phyloP scores from a whole-genome alignment of 2,113 vertebrate genomes.

The Nycticorax nycticorax region DNA sequence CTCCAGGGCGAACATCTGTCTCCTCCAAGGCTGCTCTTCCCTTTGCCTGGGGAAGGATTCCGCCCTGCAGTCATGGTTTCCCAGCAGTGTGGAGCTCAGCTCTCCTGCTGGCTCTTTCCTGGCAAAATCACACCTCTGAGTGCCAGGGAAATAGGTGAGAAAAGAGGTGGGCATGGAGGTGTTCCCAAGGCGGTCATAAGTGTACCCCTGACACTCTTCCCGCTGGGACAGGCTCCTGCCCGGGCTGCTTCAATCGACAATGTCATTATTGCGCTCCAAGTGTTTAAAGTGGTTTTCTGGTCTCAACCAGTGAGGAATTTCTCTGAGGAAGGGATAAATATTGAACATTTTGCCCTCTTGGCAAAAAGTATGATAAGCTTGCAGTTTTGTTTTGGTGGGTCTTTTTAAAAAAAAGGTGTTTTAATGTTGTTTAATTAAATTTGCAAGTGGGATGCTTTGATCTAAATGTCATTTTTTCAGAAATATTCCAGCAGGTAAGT shows the following conservation, averaged over 20 bases:
- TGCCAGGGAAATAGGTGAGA: neutral
- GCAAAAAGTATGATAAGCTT: neutral
- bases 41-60: neutral
- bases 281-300: neutral
- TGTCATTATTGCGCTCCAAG: neutral
- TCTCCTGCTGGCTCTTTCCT: neutral
- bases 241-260: accelerated
- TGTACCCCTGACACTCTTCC: neutral
- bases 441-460: neutral
- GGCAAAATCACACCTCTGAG: neutral
- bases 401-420: neutral
- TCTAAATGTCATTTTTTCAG: neutral
- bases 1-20: neutral
- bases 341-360: neutral
- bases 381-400: neutral
- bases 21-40: neutral
- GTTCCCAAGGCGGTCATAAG: neutral
- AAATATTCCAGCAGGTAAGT: neutral
- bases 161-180: neutral
- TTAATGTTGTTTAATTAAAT: neutral
- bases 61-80: neutral
- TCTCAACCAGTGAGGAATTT: accelerated
- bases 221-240: neutral
- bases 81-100: neutral
- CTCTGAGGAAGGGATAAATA: accelerated